phyloP scores from a whole-genome alignment of 2,888 invertebrate genomes.

The Diarsia mendica region DNA sequence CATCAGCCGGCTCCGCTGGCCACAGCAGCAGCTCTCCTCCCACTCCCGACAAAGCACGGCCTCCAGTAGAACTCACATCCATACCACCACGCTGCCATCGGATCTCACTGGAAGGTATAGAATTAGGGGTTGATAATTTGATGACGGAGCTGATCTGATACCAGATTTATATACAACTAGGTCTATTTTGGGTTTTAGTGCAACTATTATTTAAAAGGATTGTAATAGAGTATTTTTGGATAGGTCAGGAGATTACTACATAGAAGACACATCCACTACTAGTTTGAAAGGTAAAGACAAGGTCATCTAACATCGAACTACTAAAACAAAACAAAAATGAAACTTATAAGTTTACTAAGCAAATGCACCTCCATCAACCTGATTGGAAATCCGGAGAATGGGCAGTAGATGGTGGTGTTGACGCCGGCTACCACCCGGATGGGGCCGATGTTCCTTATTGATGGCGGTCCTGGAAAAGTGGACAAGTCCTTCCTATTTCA shows the following conservation, averaged over 20 bases:
- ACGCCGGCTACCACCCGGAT: slow-evolving; percentile 95
- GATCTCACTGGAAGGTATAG: slow-evolving; percentile 78
- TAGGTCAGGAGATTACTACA: slow-evolving; percentile 7
- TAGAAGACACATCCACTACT: slow-evolving; percentile 22
- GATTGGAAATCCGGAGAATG: slow-evolving; percentile 96
- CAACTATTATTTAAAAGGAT: neutral
- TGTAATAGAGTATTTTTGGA: neutral
- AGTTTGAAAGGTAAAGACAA: slow-evolving; percentile 10
- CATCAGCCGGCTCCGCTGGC: slow-evolving; percentile 91
- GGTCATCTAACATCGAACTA: slow-evolving; percentile 48
- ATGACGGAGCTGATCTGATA: neutral
- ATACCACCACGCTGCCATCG: slow-evolving; percentile 85
- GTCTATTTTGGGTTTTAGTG: neutral
- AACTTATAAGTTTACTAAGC: slow-evolving; percentile 89
- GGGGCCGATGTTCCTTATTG: slow-evolving; percentile 93
- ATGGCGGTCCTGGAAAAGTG: slow-evolving; percentile 91
- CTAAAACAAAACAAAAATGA: slow-evolving; percentile 77
- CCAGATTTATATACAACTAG: slow-evolving; percentile 8
- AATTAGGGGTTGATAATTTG: neutral
- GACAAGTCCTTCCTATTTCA: slow-evolving; percentile 4
- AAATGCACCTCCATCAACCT: slow-evolving; percentile 91
- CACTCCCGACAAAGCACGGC: slow-evolving; percentile 76
- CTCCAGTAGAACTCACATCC: slow-evolving; percentile 76
- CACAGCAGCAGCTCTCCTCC: slow-evolving; percentile 86
- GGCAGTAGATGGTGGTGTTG: slow-evolving; percentile 94